Evolutionary conservation across 2,113 vertebrate species (phyloP).

Genomic region (Mesocricetus auratus): DNA sequence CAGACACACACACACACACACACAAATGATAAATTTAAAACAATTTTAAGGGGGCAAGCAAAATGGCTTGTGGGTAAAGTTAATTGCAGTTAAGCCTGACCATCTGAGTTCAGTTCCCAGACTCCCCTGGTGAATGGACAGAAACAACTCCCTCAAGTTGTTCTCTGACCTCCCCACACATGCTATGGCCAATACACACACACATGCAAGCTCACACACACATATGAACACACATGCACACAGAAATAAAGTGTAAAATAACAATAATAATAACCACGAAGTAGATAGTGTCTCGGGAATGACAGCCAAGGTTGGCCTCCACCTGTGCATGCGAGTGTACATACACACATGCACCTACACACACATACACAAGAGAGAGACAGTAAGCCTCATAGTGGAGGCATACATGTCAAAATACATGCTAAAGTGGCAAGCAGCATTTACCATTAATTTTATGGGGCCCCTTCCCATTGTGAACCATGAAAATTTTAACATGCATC

Average conservation of each 20-base stretch:
- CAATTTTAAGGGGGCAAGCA: background rate
- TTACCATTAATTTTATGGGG: background rate
- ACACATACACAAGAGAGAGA: background rate
- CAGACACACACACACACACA: background rate
- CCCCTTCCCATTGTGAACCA: background rate
- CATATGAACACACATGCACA: background rate
- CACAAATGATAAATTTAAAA: background rate
- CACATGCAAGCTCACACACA: background rate
- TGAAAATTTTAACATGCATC: background rate
- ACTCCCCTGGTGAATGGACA: background rate
- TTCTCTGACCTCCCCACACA: background rate
- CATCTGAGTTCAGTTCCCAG: background rate
- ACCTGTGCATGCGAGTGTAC: background rate
- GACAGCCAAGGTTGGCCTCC: background rate
- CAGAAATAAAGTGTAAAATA: background rate
- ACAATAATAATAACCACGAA: background rate
- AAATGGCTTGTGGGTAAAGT: background rate
- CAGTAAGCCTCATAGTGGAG: background rate
- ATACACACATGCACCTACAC: background rate
- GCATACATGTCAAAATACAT: background rate
- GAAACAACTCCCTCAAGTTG: background rate
- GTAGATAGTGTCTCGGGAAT: background rate
- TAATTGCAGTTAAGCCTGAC: background rate
- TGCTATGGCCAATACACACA: background rate
- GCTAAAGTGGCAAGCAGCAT: background rate